Percentiles rank a stretch among this genome's conserved stretches.
phyloP scores from a whole-genome alignment of 1,140 invertebrate genomes.

The Penaeus vannamei region DNA sequence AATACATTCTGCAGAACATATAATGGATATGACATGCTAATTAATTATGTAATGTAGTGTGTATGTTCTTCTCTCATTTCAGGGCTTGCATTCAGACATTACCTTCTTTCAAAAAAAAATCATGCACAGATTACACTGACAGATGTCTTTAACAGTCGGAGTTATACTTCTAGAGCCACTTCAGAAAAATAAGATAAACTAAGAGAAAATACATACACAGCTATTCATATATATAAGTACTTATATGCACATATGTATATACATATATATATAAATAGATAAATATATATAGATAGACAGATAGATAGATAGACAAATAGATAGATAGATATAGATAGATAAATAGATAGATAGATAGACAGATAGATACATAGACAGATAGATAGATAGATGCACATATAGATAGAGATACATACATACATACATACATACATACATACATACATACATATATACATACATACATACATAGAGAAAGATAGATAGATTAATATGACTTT shows the following conservation, averaged over 20 bases:
- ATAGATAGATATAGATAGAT: not conserved
- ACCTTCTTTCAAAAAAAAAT: no score
- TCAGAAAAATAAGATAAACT: no score
- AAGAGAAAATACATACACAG: conserved; percentile 16
- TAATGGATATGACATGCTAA: no score
- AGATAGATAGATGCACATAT: conserved; percentile 23
- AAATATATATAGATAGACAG: not conserved
- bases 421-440: not conserved
- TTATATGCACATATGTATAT: conserved; percentile 17
- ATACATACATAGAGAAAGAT: no score
- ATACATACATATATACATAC: not conserved
- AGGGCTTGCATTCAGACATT: no score
- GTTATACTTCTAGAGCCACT: no score
- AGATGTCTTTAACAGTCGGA: no score
- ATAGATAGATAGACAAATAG: not conserved
- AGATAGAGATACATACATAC: conserved; percentile 11
- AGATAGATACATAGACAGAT: conserved; percentile 40
- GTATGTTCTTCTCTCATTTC: no score
- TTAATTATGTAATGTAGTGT: no score
- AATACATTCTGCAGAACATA: no score
- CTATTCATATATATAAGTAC: not conserved
- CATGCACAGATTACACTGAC: no score
- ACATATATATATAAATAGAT: conserved; percentile 8
- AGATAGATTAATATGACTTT: no score
- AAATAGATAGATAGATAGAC: conserved; percentile 40